A percentile compares a stretch with the other conserved stretches of the same genome.
Conservation (phyloP, 2,113 vertebrate genomes). For the Oenanthe oenanthe region DNA sequence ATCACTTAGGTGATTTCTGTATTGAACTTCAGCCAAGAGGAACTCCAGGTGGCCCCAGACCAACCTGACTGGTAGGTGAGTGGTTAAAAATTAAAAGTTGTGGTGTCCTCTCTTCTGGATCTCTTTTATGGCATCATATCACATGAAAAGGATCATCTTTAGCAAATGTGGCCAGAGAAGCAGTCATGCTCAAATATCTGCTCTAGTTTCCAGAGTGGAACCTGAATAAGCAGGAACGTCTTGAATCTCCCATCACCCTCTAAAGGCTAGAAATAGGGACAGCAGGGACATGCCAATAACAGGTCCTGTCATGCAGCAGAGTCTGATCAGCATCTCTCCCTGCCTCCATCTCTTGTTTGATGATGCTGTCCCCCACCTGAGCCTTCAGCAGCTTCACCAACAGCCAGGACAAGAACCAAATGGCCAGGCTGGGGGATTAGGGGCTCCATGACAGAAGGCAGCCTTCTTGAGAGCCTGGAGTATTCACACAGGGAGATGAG, state of each 20-base stretch:
- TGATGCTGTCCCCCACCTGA: not conserved
- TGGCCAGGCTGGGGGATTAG: not conserved
- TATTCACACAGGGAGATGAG: not conserved
- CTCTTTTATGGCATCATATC: not conserved
- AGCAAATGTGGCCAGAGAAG: not conserved
- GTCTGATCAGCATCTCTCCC: not conserved
- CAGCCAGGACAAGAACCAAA: not conserved
- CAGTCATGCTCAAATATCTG: not conserved
- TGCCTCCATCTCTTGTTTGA: not conserved
- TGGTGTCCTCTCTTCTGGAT: not conserved
- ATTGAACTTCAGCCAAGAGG: not conserved
- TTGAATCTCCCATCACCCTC: not conserved
- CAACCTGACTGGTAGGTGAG: not conserved
- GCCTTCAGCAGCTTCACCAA: not conserved
- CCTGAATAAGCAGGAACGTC: not conserved
- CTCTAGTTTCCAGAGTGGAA: not conserved
- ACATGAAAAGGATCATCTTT: not conserved
- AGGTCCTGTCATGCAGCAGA: not conserved
- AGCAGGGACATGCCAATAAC: not conserved
- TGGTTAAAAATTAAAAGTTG: not conserved
- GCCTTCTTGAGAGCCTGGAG: not conserved
- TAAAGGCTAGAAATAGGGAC: not conserved
- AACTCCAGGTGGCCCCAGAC: not conserved
- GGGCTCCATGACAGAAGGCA: not conserved
- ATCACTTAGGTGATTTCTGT: not conserved